Percentiles rank a stretch among this genome's conserved stretches.
Conservation (phyloP, 2,888 invertebrate species). For the Eulithis testata region DNA sequence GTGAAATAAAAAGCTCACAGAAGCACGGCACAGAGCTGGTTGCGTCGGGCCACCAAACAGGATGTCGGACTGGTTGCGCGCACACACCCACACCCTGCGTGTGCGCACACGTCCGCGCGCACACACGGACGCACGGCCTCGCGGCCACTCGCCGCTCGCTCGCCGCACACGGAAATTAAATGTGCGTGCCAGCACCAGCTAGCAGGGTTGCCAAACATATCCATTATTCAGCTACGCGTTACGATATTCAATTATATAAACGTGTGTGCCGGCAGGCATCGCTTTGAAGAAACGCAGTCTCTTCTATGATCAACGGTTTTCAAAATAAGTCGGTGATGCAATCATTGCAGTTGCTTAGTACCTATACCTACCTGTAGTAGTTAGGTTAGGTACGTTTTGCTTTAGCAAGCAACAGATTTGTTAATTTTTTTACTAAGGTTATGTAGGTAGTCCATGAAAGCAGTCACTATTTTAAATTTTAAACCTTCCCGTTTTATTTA, state of each 20-base stretch:
- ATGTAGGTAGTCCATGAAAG: too few relatives aligned
- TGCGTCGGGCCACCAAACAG: conserved; percentile 79
- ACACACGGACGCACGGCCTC: conserved; percentile 72
- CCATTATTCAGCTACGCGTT: conserved; percentile 40
- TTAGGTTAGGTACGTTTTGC: too few relatives aligned
- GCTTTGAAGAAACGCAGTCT: conserved; percentile 12
- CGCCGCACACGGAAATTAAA: conserved; percentile 74
- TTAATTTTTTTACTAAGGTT: too few relatives aligned
- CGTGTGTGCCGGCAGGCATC: conserved; percentile 32
- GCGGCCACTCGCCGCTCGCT: conserved; percentile 71
- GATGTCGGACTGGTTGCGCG: conserved; percentile 83
- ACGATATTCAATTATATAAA: conserved; percentile 44
- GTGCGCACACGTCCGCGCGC: conserved; percentile 52
- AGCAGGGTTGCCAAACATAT: conserved; percentile 52
- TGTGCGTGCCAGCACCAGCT: conserved; percentile 70
- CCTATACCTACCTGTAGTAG: too few relatives aligned
- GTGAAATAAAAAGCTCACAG: conserved; percentile 82
- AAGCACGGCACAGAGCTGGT: conserved; percentile 70
- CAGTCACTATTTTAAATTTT: too few relatives aligned
- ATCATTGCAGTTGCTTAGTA: not conserved
- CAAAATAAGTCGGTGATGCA: conserved; percentile 12
- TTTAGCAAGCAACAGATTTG: too few relatives aligned
- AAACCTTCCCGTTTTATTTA: too few relatives aligned
- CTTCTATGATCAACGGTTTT: conserved; percentile 14
- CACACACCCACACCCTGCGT: conserved; percentile 54